Percentiles rank a stretch among this genome's conserved stretches.
These are phyloP conservation scores for Pyralis farinalis DNA, from an alignment of 2,888 invertebrate genomes.

Conservation along the genomic window DNA sequence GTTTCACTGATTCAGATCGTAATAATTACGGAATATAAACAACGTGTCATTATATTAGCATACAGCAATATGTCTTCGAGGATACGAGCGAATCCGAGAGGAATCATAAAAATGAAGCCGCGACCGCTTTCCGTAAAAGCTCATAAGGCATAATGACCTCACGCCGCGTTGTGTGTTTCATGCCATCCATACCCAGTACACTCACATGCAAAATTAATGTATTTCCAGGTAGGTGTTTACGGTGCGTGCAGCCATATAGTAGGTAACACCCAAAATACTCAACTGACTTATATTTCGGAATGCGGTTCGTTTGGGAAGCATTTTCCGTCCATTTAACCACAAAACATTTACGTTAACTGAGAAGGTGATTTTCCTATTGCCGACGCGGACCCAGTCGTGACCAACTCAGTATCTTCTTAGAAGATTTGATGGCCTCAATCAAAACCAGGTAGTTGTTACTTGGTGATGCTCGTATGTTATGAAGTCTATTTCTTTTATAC, in stretches of 20 bases:
- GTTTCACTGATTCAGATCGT: conserved; percentile 23
- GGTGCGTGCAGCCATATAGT: background rate
- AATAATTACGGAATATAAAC: conserved; percentile 53
- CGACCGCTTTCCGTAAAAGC: conserved; percentile 42
- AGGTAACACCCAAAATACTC: too few relatives aligned
- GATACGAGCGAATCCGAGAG: conserved; percentile 39
- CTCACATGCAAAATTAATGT: conserved; percentile 26
- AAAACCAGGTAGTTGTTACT: too few relatives aligned
- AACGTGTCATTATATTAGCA: conserved; percentile 60
- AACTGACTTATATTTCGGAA: too few relatives aligned
- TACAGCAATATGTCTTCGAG: conserved; percentile 54
- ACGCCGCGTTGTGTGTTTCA: conserved; percentile 13
- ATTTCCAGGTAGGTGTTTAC: conserved; percentile 26
- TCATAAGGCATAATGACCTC: conserved; percentile 39
- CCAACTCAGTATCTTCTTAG: too few relatives aligned
- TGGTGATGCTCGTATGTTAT: too few relatives aligned
- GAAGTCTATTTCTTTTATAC: too few relatives aligned
- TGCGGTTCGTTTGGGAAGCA: background rate
- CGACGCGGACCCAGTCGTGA: too few relatives aligned
- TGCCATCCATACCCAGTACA: background rate
- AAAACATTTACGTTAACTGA: too few relatives aligned
- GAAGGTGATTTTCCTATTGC: too few relatives aligned
- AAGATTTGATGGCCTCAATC: too few relatives aligned
- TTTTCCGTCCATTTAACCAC: too few relatives aligned
- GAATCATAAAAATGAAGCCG: conserved; percentile 43